Base-by-base conservation (phyloP, 37 sponge, comb jelly and placozoan species). In the Bolinopsis microptera region DNA sequence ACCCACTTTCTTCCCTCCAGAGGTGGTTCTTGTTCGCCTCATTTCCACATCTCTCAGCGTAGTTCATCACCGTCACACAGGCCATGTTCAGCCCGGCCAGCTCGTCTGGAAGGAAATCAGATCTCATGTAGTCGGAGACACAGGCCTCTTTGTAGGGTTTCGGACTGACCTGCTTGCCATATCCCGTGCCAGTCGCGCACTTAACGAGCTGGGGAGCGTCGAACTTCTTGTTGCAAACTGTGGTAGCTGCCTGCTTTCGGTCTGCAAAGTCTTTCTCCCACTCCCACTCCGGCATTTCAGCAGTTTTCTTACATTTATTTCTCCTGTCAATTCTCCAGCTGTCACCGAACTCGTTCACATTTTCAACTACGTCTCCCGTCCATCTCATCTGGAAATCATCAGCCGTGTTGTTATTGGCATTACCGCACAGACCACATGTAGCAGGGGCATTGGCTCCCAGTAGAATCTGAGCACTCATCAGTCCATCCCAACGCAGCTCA, bases 401-500 rank as follows among this genome's bases (percentile, higher is more conserved):
- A 3, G 32, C 26, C 3, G 90, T 40, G 61, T 86, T 48, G 25
- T 48, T 48, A 48, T 86, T 86, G 3, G 61, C 26, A 27, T 86
- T 86, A 38, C 90, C 90, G 39, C 90, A 86, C 26, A 86, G 30
- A 0, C 90, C 90, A 86, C 90, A 86, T 0, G 61, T 86, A 40
- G 41, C 0, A 23, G 61, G 41, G 21, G 35, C 37, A 48, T 86
- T n/a, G 38, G 37, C 26, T 3, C 25, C 90, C 24, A 86, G 41
- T 27, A 86, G 90, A 40, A 86, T 39, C 90, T 86, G 90, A 86
- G 48, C 31, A 40, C 90, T 86, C 90, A 86, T 86, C 61, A 86
- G 61, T 23, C 90, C 90, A 40, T 86, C 90, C 41, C 41, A 86
- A 0, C 90, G 24, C 30, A 86, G 61, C 0, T 35, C 41, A 48